Conservation (phyloP, 2,113 vertebrate species). For the Nycticryphes semicollaris region DNA sequence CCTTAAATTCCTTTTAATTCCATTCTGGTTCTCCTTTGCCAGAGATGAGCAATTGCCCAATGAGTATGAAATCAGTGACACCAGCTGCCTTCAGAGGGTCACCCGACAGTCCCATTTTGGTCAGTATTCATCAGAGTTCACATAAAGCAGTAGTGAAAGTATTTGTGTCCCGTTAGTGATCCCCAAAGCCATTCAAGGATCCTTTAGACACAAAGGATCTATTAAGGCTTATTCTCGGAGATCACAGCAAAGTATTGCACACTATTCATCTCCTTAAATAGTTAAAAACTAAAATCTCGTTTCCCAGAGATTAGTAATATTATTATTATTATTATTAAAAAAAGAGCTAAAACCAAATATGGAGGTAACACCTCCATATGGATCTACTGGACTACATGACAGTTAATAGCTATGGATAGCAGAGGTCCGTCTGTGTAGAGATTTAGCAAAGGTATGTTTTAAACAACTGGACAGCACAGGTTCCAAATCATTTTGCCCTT, state of each 20-base stretch:
- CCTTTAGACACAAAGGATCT: conserved; percentile 16
- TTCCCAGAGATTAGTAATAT: conserved; percentile 17
- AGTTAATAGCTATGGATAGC: not conserved
- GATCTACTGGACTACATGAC: not conserved
- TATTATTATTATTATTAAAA: not conserved
- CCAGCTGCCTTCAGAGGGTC: not conserved
- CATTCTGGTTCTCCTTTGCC: not conserved
- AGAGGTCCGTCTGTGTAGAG: not conserved
- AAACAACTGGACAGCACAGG: not conserved
- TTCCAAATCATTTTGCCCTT: not conserved
- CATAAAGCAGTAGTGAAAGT: conserved; percentile 1
- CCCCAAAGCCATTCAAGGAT: conserved; percentile 26
- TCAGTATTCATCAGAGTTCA: not conserved
- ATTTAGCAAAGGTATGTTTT: not conserved
- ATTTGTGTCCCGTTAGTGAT: not conserved
- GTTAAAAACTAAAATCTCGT: conserved; percentile 2
- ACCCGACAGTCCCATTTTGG: not conserved
- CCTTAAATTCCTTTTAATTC: conserved; percentile 16
- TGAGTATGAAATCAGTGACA: not conserved
- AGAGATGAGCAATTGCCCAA: not conserved
- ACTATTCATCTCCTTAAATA: not conserved
- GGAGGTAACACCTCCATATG: conserved; percentile 1
- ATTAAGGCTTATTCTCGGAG: conserved; percentile 36
- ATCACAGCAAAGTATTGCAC: conserved; percentile 50
- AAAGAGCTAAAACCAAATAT: conserved; percentile 38